A percentile compares a stretch with the other conserved stretches of the same genome.
Conservation (phyloP, 2,113 vertebrate genomes). For the Phocoena sinus region DNA sequence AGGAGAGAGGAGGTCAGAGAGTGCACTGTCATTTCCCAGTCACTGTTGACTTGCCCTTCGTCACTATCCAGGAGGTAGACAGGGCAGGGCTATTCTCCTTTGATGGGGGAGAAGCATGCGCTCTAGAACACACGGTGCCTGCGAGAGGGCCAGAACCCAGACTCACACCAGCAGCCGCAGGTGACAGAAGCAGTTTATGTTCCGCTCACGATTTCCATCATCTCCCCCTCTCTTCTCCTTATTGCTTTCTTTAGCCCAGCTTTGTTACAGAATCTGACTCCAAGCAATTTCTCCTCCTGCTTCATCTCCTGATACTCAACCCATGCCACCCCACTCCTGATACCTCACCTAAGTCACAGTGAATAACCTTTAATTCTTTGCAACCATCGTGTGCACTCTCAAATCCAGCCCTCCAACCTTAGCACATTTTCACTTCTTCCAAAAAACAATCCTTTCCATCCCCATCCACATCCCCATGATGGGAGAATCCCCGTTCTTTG, state of each 20-base stretch:
- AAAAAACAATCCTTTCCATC: background rate
- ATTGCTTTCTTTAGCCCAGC: background rate
- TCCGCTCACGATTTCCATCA: background rate
- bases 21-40: too few species aligned
- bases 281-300: background rate
- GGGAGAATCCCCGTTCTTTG: background rate
- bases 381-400: too few species aligned
- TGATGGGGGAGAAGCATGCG: accelerated
- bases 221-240: too few species aligned
- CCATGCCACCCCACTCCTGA: accelerated
- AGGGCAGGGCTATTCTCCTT: background rate
- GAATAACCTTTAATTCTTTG: background rate
- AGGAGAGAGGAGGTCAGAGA: background rate
- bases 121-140: background rate
- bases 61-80: accelerated
- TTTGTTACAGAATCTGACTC: background rate
- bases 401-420: background rate
- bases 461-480: background rate
- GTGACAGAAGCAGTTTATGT: background rate
- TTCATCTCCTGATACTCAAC: background rate
- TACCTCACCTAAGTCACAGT: background rate
- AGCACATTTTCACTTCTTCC: background rate
- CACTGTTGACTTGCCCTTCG: background rate
- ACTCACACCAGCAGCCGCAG: background rate
- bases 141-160: background rate